phyloP scores from a whole-genome alignment of 2,113 vertebrate genomes.

The Paradisaea rubra region DNA sequence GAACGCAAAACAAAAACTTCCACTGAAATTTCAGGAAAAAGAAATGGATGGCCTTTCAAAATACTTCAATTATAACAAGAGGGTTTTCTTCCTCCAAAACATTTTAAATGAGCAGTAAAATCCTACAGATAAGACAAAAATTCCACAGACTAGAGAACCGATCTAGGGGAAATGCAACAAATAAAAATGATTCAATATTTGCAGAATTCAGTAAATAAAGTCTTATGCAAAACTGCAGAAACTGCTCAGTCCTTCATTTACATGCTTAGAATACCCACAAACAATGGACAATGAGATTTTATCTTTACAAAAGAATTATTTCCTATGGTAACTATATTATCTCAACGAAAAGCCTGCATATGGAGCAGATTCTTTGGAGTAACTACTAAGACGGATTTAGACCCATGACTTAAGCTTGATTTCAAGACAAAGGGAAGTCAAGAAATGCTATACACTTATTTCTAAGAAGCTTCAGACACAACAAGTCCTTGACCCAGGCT shows the following conservation, averaged over 20 bases:
- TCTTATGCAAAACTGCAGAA: background rate
- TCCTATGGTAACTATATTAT: background rate
- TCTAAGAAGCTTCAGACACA: background rate
- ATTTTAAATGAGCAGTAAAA: background rate
- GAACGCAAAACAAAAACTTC: background rate
- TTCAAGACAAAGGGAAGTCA: background rate
- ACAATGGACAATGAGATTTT: background rate
- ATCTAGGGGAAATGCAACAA: background rate
- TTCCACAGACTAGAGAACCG: background rate
- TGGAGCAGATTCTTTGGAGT: background rate
- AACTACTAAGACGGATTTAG: background rate
- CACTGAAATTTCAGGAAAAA: background rate
- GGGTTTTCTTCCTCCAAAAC: background rate
- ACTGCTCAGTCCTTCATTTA: background rate
- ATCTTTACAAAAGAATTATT: background rate
- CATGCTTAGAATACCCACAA: background rate
- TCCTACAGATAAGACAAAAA: background rate
- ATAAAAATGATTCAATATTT: background rate
- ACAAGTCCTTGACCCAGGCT: background rate
- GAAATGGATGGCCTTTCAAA: background rate
- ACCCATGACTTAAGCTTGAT: background rate
- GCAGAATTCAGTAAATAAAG: background rate
- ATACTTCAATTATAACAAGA: background rate
- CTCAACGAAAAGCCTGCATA: background rate
- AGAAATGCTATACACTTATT: background rate